Evolutionary conservation across 2,797 vertebrate genomes (phyloP).

Genomic region (Melanotaenia trifasciata): DNA sequence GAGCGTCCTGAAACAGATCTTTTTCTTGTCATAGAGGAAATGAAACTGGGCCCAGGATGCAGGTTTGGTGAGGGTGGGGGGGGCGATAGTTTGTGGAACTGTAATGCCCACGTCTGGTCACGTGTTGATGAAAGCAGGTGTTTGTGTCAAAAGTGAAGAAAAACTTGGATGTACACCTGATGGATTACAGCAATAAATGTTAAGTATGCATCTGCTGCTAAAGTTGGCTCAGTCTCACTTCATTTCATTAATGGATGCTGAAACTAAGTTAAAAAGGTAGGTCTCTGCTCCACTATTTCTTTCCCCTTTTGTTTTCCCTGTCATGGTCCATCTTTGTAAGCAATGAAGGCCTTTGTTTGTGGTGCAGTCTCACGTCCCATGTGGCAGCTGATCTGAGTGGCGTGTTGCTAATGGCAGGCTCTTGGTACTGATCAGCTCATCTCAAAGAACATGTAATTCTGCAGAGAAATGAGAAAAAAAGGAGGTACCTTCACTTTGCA

Average conservation of each 20-base stretch:
- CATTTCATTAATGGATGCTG: constrained; percentile 19
- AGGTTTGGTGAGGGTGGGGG: constrained; percentile 56
- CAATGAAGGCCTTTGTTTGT: background rate
- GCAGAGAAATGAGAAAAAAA: constrained; percentile 30
- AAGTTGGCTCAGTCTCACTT: constrained; percentile 34
- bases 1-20: constrained; percentile 47
- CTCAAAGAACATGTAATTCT: constrained; percentile 88
- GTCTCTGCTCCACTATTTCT: background rate
- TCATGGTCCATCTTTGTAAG: background rate
- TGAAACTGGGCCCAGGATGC: constrained; percentile 47
- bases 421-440: constrained; percentile 78
- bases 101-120: constrained; percentile 66
- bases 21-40: constrained; percentile 60
- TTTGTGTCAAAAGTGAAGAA: constrained; percentile 62
- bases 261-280: background rate
- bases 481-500: background rate
- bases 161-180: constrained; percentile 72
- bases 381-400: background rate
- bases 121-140: constrained; percentile 68
- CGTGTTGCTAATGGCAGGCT: background rate
- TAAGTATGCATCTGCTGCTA: constrained; percentile 85
- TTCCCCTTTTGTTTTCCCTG: background rate
- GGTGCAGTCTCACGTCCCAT: background rate
- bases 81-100: constrained; percentile 57
- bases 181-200: constrained; percentile 87